A percentile compares a stretch with the other conserved stretches of the same genome.
Conservation (phyloP, 2,797 vertebrate genomes). For the Microcaecilia unicolor region DNA sequence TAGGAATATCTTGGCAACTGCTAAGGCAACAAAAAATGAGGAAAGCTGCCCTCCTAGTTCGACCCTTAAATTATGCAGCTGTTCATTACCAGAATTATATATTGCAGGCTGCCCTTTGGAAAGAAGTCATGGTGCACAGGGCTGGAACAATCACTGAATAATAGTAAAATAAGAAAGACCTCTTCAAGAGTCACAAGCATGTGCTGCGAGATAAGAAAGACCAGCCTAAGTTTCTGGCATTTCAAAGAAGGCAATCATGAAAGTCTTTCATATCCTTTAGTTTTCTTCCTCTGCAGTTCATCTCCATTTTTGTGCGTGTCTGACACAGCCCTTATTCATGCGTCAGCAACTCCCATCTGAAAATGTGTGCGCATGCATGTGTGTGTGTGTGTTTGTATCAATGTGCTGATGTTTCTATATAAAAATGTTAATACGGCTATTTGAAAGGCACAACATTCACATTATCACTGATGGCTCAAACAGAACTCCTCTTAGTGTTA, state of each 20-base stretch:
- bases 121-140: slow-evolving; percentile 45
- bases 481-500: slow-evolving; percentile 22
- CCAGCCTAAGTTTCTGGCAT: slow-evolving; percentile 61
- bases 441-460: no score
- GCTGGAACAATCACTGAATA: slow-evolving; percentile 61
- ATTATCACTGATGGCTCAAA: slow-evolving; percentile 31
- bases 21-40: slow-evolving; percentile 50
- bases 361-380: slow-evolving; percentile 43
- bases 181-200: slow-evolving; percentile 52
- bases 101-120: slow-evolving; percentile 56
- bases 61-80: slow-evolving; percentile 59
- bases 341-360: slow-evolving; percentile 31
- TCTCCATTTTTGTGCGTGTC: slow-evolving; percentile 54
- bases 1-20: slow-evolving; percentile 47
- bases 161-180: slow-evolving; percentile 56
- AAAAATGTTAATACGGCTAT: no score
- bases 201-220: slow-evolving; percentile 59
- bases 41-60: slow-evolving; percentile 31
- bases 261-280: slow-evolving; percentile 49
- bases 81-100: slow-evolving; percentile 58
- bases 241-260: slow-evolving; percentile 60
- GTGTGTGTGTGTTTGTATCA: no score
- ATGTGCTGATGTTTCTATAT: no score
- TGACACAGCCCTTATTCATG: slow-evolving; percentile 58
- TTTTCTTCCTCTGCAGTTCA: slow-evolving; percentile 41